These are phyloP conservation scores for Lasioglossum pauxillum DNA, from an alignment of 2,888 invertebrate genomes.

Conservation along the genomic window DNA sequence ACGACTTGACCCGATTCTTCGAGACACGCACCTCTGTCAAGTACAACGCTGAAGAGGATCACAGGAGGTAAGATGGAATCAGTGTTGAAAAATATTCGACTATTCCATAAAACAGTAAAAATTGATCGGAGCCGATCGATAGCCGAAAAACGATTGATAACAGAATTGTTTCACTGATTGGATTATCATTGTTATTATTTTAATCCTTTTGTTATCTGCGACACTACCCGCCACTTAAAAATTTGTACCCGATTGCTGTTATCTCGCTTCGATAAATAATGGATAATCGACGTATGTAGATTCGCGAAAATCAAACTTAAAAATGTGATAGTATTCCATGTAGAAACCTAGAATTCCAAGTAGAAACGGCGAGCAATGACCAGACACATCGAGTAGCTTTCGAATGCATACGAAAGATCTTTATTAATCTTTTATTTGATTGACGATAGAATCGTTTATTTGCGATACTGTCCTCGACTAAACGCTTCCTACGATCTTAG, in stretches of 20 bases:
- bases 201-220: not conserved
- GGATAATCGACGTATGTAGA: too few relatives aligned
- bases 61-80: slow-evolving; percentile 55
- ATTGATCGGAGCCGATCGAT: not conserved
- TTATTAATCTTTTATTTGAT: not conserved
- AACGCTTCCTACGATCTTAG: not conserved
- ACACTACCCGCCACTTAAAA: not conserved
- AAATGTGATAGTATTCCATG: too few relatives aligned
- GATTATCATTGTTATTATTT: not conserved
- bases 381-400: not conserved
- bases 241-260: not conserved
- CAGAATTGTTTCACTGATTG: not conserved
- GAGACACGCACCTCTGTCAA: slow-evolving; percentile 73
- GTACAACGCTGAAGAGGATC: slow-evolving; percentile 67
- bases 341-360: not conserved
- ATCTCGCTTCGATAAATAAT: not conserved
- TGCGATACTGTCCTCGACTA: not conserved
- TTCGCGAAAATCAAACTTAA: too few relatives aligned
- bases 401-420: not conserved
- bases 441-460: not conserved
- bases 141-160: not conserved
- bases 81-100: not conserved
- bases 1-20: slow-evolving; percentile 81
- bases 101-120: too few relatives aligned
- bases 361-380: not conserved